These are phyloP conservation scores for Coregonus ussuriensis DNA, from an alignment of 2,797 vertebrate genomes.

Conservation along the genomic window DNA sequence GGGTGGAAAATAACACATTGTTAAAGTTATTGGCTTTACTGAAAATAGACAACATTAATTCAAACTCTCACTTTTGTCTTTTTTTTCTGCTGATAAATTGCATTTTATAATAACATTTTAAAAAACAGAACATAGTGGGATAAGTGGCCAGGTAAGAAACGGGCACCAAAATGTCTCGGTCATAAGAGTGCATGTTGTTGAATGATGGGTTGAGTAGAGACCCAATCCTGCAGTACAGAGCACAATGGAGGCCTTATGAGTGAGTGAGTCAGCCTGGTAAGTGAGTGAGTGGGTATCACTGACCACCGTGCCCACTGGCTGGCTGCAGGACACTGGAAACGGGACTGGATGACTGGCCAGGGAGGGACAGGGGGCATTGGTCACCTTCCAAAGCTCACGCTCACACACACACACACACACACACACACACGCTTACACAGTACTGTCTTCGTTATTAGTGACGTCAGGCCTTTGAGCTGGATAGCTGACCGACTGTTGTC, in stretches of 20 bases:
- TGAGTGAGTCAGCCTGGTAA: slow-evolving; percentile 69
- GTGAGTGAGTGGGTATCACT: slow-evolving; percentile 64
- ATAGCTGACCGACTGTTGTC: not conserved
- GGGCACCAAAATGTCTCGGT: slow-evolving; percentile 77
- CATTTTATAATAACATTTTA: no score
- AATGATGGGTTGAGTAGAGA: slow-evolving; percentile 73
- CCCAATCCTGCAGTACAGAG: slow-evolving; percentile 71
- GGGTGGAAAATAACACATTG: slow-evolving; percentile 32
- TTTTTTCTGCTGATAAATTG: no score
- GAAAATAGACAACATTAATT: no score
- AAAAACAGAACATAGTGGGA: slow-evolving; percentile 56
- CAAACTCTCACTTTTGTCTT: no score
- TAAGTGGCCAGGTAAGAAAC: slow-evolving; percentile 64
- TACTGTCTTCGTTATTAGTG: slow-evolving; percentile 33
- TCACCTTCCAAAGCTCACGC: slow-evolving; percentile 46
- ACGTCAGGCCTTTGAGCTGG: not conserved
- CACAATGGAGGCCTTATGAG: slow-evolving; percentile 79
- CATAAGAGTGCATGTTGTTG: slow-evolving; percentile 73
- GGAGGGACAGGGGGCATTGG: slow-evolving; percentile 30
- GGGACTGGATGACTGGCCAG: slow-evolving; percentile 44
- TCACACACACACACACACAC: not conserved
- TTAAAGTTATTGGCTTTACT: not conserved
- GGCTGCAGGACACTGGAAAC: slow-evolving; percentile 64
- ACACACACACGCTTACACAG: not conserved
- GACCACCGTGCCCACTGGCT: slow-evolving; percentile 66